Evolutionary conservation across 2,113 vertebrate genomes (phyloP), one percentile per base, ranked within the genome.

Genomic region (Muntiacus muntjak): DNA sequence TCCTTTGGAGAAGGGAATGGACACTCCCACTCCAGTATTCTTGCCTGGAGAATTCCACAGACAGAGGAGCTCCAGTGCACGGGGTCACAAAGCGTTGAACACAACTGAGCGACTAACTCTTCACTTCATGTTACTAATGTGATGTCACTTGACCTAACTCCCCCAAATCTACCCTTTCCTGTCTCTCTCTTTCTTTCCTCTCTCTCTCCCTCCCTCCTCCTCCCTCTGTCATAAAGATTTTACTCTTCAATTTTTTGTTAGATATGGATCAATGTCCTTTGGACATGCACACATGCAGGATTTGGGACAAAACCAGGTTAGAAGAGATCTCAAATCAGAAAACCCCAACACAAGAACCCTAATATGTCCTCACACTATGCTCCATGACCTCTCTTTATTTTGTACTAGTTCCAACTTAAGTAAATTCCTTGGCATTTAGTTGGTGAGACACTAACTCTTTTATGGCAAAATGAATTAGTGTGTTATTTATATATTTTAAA

Each of bases 401-500:
- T 89, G 95, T 96, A 55, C 87, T 93, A 76, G 91, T 85, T 97
- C 97, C 79, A 85, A 58, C 64, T 94, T 91, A 87, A 97, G 85
- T 91, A 91, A 95, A 83, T 97, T 89, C 95, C 81, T 9, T 54
- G 47, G 58, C 67, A 21, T 93, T 89, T 74, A 58, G 82, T 88
- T 89, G 94, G 57, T 67, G 19, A 93, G 95, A 96, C 89, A 87
- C 92, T 76, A 97, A 95, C 84, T 97, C 71, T 89, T 96, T 98
- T 98, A 98, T 96, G 86, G 95, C 92, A 93, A 95, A 98, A 95
- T 96, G 95, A 97, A 97, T 97, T 96, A 98, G 87, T 97, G 84
- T 94, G 92, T 97, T 98, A 96, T 98, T 98, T 98, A 97, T 98
- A n/a, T 95, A 97, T 98, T 98, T 98, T 98, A 98, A 97, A 96